Evolutionary conservation across 1,140 invertebrate species (phyloP), one percentile per base, ranked within the genome.

Genomic region (Heliconius nattereri): DNA sequence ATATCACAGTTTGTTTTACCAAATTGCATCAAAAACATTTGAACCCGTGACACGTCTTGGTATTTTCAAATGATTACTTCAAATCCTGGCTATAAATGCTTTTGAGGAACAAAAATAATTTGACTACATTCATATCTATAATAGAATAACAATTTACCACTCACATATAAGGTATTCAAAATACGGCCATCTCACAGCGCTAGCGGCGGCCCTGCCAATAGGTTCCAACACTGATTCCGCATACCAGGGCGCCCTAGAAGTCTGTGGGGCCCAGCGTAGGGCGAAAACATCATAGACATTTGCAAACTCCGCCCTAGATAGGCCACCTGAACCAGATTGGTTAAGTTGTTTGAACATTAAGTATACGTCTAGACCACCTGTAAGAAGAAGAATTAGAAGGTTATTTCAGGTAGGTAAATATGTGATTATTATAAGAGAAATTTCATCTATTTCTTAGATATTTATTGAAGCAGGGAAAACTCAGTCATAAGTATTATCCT

Each of bases 331-430:
- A 23, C 95, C 95, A 7, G 96, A 96, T 32, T 94, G 91, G 89
- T 98, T 98, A 85, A 98, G 94, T 81, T 97, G 96, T 89, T 97
- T 97, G 94, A 98, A 98, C 94, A 97, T 97, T 78, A 98, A 93
- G 83, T 98, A 96, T 26, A 97, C 95, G 89, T 98, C 98, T 86
- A 96, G 93, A n/a, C 95, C 95, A 83, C 95, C 97, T 98, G 89
- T 16, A 94, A 76, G 9, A 7, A 29, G 29, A 29, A 29, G 26
- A 70, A 76, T 40, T 26, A 71, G n/a, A 16, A 16, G 13, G 16
- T 45, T 45, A 16, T 16, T 16, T 45, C 0, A 16, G 5, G 1
- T 45, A 45, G 13, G 13, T 16, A 45, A 16, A 45, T 45, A 45
- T 16, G 11, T 45, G 13, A 45, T 45, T 45, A 1, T 3, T 45